Evolutionary conservation across 2,888 invertebrate genomes (phyloP).

Genomic region (Drosophila pseudotakahashii): DNA sequence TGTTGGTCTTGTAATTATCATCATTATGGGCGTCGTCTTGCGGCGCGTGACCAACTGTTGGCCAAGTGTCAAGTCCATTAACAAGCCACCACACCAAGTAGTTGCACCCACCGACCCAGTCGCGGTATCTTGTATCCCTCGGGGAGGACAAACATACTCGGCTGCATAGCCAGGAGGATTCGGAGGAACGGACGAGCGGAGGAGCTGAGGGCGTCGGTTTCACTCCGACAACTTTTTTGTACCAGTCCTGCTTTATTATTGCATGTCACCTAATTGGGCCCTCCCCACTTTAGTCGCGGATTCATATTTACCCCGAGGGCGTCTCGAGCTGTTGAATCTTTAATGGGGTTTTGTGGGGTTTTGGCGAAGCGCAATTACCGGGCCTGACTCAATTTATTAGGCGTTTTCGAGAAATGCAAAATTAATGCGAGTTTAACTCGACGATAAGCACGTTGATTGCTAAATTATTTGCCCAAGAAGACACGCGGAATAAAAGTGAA

Average conservation of each 20-base stretch:
- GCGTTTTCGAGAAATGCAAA: constrained; percentile 61
- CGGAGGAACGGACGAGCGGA: no score
- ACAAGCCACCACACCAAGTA: constrained; percentile 23
- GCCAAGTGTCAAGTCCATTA: constrained; percentile 54
- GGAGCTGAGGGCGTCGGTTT: not conserved
- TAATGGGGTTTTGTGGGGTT: constrained; percentile 47
- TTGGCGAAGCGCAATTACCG: constrained; percentile 40
- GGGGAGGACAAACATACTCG: constrained; percentile 5
- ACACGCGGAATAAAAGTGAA: constrained; percentile 48
- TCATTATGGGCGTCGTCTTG: constrained; percentile 17
- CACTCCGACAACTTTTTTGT: constrained; percentile 19
- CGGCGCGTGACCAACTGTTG: constrained; percentile 51
- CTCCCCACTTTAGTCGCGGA: constrained; percentile 22
- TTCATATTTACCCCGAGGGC: constrained; percentile 46
- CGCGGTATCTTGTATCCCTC: constrained; percentile 4
- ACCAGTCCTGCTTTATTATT: constrained; percentile 48
- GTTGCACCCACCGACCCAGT: constrained; percentile 13
- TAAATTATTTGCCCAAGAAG: constrained; percentile 53
- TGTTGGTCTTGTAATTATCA: constrained; percentile 31
- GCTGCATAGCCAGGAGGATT: not conserved
- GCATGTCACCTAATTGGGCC: constrained; percentile 72
- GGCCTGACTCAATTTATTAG: constrained; percentile 51
- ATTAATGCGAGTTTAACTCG: constrained; percentile 58
- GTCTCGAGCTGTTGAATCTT: constrained; percentile 60
- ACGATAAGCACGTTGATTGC: constrained; percentile 57